Evolutionary conservation across 92 coral and sea anemone genomes (phyloP).

Genomic region (Actinernus sp.): DNA sequence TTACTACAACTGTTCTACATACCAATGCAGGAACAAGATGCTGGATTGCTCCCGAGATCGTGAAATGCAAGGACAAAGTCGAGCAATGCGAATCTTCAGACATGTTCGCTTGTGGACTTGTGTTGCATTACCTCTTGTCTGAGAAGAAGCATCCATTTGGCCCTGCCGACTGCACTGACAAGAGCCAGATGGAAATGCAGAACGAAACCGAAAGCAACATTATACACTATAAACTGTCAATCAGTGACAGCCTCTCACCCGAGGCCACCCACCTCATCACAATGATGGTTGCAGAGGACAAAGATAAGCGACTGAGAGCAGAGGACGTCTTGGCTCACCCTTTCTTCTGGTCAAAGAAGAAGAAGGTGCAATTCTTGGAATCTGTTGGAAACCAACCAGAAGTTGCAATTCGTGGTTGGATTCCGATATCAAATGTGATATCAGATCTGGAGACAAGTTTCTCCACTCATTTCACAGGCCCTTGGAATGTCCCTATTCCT

Average conservation of each 20-base stretch:
- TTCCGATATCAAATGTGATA: slow-evolving; percentile 27
- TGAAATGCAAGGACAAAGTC: slow-evolving; percentile 9
- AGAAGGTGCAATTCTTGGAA: slow-evolving; percentile 31
- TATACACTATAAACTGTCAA: background rate
- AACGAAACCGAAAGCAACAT: slow-evolving; percentile 46
- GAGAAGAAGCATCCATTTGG: slow-evolving; percentile 51
- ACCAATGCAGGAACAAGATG: slow-evolving; percentile 44
- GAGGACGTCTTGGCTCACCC: slow-evolving; percentile 24
- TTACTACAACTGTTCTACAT: slow-evolving; percentile 3
- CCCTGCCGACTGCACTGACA: slow-evolving; percentile 1
- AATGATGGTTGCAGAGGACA: slow-evolving; percentile 2
- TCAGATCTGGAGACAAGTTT: background rate
- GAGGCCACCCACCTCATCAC: slow-evolving; percentile 57
- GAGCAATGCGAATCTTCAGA: slow-evolving; percentile 31
- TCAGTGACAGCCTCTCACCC: slow-evolving; percentile 16
- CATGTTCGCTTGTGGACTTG: slow-evolving; percentile 36
- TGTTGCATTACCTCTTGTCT: slow-evolving; percentile 38
- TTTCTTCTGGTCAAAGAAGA: slow-evolving; percentile 61
- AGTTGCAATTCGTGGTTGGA: slow-evolving; percentile 13
- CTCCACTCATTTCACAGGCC: background rate
- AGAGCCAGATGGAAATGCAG: background rate
- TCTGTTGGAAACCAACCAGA: slow-evolving; percentile 62
- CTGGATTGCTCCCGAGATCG: slow-evolving; percentile 69
- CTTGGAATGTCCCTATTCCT: slow-evolving; percentile 21
- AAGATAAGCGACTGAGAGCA: slow-evolving; percentile 41